A percentile compares a stretch with the other conserved stretches of the same genome.
These are phyloP conservation scores for Cyprinus carpio DNA, from an alignment of 2,113 vertebrate species.

Conservation along the genomic window DNA sequence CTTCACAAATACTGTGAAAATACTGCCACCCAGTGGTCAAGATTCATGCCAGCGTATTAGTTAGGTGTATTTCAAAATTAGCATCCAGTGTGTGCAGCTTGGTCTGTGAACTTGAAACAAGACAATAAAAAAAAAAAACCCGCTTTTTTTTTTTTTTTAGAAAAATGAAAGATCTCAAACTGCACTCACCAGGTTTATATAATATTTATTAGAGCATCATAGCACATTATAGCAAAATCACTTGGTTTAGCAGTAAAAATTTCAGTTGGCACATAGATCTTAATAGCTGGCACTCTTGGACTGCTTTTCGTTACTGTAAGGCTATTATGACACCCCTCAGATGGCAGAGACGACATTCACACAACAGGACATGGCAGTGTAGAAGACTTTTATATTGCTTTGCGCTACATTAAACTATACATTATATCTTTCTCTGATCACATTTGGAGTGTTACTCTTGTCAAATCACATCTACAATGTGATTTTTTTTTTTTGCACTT, in stretches of 20 bases:
- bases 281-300: slow-evolving; percentile 4
- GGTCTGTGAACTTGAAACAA: background rate
- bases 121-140: background rate
- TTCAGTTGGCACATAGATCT: slow-evolving; percentile 18
- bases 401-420: background rate
- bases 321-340: background rate
- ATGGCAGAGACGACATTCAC: slow-evolving; percentile 8
- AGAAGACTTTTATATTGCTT: slow-evolving; percentile 38
- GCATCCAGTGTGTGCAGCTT: background rate
- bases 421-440: background rate
- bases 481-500: background rate
- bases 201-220: slow-evolving; percentile 45
- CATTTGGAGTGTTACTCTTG: slow-evolving; percentile 12
- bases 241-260: slow-evolving; percentile 33
- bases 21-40: background rate
- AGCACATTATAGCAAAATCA: slow-evolving; percentile 22
- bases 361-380: slow-evolving; percentile 37
- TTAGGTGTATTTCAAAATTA: background rate
- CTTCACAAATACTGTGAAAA: background rate
- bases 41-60: background rate
- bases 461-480: slow-evolving; percentile 4
- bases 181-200: slow-evolving; percentile 1
- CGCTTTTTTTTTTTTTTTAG: background rate
- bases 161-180: background rate
- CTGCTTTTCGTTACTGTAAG: slow-evolving; percentile 13